Evolutionary conservation across 1,140 invertebrate species (phyloP).

Genomic region (Pachypeltis micranthus): DNA sequence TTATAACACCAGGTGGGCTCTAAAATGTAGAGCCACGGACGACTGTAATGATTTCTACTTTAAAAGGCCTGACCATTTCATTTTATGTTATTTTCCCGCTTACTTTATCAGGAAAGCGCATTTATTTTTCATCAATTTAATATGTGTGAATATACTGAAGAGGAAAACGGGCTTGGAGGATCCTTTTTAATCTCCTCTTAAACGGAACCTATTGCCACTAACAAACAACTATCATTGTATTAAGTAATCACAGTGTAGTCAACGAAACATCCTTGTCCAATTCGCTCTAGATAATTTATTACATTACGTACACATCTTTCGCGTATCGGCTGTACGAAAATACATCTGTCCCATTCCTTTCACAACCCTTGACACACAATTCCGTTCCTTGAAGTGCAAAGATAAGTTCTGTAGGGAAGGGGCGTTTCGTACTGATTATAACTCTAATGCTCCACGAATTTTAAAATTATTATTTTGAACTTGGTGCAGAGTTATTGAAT

Average conservation of each 20-base stretch:
- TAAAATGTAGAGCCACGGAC: background rate
- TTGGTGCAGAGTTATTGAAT: too few species aligned
- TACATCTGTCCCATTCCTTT: too few species aligned
- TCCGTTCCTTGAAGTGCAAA: too few species aligned
- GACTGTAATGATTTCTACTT: background rate
- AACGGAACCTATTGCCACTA: background rate
- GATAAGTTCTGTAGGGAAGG: too few species aligned
- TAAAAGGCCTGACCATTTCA: background rate
- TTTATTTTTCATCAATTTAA: background rate
- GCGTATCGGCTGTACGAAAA: too few species aligned
- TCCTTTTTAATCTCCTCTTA: background rate
- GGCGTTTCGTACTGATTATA: too few species aligned
- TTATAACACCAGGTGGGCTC: background rate
- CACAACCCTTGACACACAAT: too few species aligned
- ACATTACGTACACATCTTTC: background rate
- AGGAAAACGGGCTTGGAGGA: too few species aligned
- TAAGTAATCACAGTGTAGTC: background rate
- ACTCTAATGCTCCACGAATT: too few species aligned
- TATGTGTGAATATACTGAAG: too few species aligned
- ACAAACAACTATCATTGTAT: background rate
- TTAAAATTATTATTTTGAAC: too few species aligned
- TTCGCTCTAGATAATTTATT: background rate
- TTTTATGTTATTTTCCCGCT: background rate
- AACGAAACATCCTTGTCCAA: background rate
- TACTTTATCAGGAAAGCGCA: background rate